These are phyloP conservation scores for Pseudochirops corinnae DNA, from an alignment of 2,797 vertebrate genomes.

Conservation along the genomic window DNA sequence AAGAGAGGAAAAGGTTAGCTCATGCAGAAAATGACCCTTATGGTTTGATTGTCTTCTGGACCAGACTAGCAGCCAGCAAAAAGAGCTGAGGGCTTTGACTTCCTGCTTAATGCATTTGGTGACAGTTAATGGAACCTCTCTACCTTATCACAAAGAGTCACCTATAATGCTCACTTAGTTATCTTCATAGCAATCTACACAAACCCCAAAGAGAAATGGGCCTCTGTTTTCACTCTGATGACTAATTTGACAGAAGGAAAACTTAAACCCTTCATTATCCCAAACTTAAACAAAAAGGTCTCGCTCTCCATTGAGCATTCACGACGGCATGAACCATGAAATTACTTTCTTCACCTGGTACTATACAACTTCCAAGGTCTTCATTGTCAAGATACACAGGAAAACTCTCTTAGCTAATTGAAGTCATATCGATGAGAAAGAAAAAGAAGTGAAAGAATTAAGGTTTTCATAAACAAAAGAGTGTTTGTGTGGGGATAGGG, in stretches of 20 bases:
- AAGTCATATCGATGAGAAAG: not conserved
- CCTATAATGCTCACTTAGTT: conserved; percentile 81
- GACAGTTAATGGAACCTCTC: conserved; percentile 87
- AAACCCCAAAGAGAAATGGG: conserved; percentile 67
- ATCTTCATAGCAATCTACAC: conserved; percentile 65
- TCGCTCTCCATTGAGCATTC: conserved; percentile 88
- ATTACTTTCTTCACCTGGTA: conserved; percentile 90
- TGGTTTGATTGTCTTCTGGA: conserved; percentile 93
- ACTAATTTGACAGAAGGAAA: conserved; percentile 88
- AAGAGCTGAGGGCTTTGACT: conserved; percentile 86
- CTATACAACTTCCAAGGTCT: conserved; percentile 83
- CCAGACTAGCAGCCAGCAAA: conserved; percentile 87
- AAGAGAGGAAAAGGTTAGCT: conserved; percentile 92
- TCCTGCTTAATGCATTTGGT: conserved; percentile 84
- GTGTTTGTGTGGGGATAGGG: not conserved
- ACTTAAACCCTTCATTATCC: conserved; percentile 87
- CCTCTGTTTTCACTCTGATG: conserved; percentile 80
- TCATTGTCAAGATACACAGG: not conserved
- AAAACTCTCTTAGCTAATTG: conserved; percentile 32
- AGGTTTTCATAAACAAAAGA: conserved; percentile 59
- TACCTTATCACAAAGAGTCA: conserved; percentile 74
- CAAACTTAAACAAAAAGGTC: conserved; percentile 88
- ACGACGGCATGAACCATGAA: conserved; percentile 89
- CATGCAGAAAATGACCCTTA: conserved; percentile 95
- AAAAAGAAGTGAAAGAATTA: conserved; percentile 37